phyloP scores from a whole-genome alignment of 1,140 invertebrate species.

The Hestina assimilis region DNA sequence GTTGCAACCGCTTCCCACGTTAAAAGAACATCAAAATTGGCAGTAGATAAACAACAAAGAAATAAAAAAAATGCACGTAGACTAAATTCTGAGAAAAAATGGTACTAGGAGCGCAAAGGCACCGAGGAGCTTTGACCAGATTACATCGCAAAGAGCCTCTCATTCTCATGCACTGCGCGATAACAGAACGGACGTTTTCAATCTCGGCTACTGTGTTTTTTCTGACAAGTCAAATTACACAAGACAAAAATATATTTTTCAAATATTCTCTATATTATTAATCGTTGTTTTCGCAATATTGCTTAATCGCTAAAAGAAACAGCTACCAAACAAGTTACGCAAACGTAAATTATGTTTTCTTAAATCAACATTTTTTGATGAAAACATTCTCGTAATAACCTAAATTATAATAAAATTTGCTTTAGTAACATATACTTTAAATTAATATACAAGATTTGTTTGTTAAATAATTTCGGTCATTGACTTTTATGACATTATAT shows the following conservation, averaged over 20 bases:
- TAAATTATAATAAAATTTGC: too few relatives aligned
- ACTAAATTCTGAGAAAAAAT: constrained; percentile 40
- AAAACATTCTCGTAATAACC: not conserved
- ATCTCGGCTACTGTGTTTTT: constrained; percentile 31
- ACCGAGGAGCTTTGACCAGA: constrained; percentile 43
- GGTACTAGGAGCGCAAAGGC: constrained; percentile 31
- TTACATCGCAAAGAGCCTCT: constrained; percentile 57
- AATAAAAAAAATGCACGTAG: constrained; percentile 26
- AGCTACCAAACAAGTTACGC: not conserved
- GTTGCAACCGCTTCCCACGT: not conserved
- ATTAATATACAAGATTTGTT: too few relatives aligned
- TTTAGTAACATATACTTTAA: too few relatives aligned
- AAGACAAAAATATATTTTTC: not conserved
- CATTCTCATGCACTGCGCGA: constrained; percentile 45
- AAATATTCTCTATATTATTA: not conserved
- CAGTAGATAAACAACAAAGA: constrained; percentile 4
- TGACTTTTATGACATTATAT: too few relatives aligned
- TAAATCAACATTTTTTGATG: not conserved
- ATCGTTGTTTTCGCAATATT: not conserved
- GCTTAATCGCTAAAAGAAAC: not conserved
- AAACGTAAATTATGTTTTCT: not conserved
- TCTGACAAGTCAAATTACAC: constrained; percentile 3
- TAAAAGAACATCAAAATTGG: not conserved
- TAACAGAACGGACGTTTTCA: constrained; percentile 40
- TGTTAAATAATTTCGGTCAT: too few relatives aligned